A percentile compares a stretch with the other conserved stretches of the same genome.
Evolutionary conservation across 2,797 vertebrate genomes (phyloP).

Genomic region (Clarias laeviceps): DNA sequence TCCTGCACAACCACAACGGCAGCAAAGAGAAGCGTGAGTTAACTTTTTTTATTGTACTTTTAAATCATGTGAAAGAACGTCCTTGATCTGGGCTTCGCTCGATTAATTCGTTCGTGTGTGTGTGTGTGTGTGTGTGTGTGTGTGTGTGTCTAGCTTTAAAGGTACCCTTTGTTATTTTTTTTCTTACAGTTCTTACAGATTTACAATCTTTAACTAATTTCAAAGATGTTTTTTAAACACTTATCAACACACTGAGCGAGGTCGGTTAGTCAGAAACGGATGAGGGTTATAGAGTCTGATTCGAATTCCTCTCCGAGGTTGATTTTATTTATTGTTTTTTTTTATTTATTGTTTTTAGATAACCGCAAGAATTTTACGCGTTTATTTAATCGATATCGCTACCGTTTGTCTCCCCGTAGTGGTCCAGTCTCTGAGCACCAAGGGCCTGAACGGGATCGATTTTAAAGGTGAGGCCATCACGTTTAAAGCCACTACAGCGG

Average conservation of each 20-base stretch:
- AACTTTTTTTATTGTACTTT: no score
- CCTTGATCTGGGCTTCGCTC: neutral
- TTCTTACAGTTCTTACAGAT: no score
- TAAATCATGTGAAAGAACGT: neutral
- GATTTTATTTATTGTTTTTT: no score
- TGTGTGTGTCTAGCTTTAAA: neutral
- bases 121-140: neutral
- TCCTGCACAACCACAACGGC: conserved; percentile 88
- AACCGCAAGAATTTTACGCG: neutral
- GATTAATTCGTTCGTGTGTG: neutral
- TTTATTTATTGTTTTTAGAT: neutral
- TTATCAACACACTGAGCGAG: neutral
- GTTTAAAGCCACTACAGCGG: conserved; percentile 96
- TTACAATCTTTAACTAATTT: neutral
- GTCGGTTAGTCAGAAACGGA: neutral
- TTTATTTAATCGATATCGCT: no score
- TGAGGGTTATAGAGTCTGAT: neutral
- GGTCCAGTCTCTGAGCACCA: conserved; percentile 86
- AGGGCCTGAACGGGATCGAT: conserved; percentile 93
- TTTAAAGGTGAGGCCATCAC: conserved; percentile 99
- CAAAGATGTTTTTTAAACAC: neutral
- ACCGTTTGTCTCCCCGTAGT: conserved; percentile 57
- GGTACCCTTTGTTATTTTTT: neutral
- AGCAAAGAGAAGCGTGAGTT: conserved; percentile 95
- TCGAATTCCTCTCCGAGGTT: no score